Conservation (phyloP, 2,888 invertebrate genomes). For the Periphyllus acericola region DNA sequence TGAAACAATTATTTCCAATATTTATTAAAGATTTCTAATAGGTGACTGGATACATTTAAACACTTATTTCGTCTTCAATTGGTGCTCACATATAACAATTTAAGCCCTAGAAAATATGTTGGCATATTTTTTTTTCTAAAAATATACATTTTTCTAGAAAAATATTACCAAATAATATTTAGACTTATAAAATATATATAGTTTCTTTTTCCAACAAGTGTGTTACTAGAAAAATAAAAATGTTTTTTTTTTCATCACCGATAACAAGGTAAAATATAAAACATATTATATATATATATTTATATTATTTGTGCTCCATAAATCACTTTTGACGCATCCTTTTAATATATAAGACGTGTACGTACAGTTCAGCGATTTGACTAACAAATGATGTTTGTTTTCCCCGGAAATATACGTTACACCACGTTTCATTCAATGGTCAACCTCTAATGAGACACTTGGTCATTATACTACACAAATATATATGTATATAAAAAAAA, state of each 20-base stretch:
- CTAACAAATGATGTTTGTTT: slow-evolving; percentile 27
- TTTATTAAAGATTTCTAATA: too few relatives aligned
- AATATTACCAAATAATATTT: not conserved
- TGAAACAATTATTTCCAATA: too few relatives aligned
- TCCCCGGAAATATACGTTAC: slow-evolving; percentile 41
- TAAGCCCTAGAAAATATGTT: too few relatives aligned
- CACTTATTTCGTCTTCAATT: too few relatives aligned
- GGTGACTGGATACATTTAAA: too few relatives aligned
- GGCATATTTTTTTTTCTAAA: too few relatives aligned
- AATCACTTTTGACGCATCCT: slow-evolving; percentile 47
- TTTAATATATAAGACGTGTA: not conserved
- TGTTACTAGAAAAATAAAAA: not conserved
- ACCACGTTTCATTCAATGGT: slow-evolving; percentile 39
- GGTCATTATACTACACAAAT: slow-evolving; percentile 30
- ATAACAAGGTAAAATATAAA: not conserved
- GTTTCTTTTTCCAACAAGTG: not conserved
- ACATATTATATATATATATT: too few relatives aligned
- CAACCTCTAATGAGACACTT: slow-evolving; percentile 59
- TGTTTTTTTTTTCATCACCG: not conserved
- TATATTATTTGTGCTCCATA: not conserved
- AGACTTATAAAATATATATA: too few relatives aligned
- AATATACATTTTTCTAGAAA: not conserved
- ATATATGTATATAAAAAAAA: slow-evolving; percentile 28
- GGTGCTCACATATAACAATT: too few relatives aligned
- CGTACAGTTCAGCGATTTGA: not conserved